Evolutionary conservation across 2,113 vertebrate genomes (phyloP).

Genomic region (Tetraodon nigroviridis): DNA sequence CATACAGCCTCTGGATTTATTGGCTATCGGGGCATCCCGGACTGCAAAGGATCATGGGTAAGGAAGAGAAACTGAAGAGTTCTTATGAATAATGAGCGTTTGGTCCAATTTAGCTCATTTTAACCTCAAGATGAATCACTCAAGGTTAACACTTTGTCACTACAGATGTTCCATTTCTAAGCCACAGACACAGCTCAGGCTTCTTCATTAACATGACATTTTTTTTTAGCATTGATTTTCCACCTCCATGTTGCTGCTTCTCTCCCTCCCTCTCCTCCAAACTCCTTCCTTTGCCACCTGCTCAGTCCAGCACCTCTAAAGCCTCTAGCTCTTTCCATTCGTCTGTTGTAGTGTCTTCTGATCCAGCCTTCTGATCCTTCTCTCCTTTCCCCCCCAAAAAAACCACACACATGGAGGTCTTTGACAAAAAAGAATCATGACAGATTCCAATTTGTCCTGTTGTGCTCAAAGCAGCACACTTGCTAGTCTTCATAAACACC

Average conservation of each 20-base stretch:
- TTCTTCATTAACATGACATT: no score
- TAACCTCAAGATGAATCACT: constrained; percentile 28
- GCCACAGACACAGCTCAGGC: no score
- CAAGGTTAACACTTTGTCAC: constrained; percentile 15
- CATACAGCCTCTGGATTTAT: constrained; percentile 39
- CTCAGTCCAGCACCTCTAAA: constrained; percentile 14
- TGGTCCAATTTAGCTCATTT: constrained; percentile 12
- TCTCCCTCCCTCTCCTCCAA: constrained; percentile 15
- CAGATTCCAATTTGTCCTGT: neutral
- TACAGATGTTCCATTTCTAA: no score
- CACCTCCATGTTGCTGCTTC: no score
- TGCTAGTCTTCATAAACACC: constrained; percentile 9
- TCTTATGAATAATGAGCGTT: constrained; percentile 20
- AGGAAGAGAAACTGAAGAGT: constrained; percentile 48
- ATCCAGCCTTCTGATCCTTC: no score
- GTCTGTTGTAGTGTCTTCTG: no score
- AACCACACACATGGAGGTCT: no score
- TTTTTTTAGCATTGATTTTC: no score
- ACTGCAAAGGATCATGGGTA: constrained; percentile 39
- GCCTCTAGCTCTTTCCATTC: no score
- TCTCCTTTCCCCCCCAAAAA: no score
- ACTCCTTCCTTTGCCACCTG: constrained; percentile 44
- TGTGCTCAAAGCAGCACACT: neutral
- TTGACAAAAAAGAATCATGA: neutral
- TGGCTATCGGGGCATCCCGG: constrained; percentile 24